These are phyloP conservation scores for Griposia aprilina DNA, from an alignment of 2,888 invertebrate genomes.

Conservation along the genomic window DNA sequence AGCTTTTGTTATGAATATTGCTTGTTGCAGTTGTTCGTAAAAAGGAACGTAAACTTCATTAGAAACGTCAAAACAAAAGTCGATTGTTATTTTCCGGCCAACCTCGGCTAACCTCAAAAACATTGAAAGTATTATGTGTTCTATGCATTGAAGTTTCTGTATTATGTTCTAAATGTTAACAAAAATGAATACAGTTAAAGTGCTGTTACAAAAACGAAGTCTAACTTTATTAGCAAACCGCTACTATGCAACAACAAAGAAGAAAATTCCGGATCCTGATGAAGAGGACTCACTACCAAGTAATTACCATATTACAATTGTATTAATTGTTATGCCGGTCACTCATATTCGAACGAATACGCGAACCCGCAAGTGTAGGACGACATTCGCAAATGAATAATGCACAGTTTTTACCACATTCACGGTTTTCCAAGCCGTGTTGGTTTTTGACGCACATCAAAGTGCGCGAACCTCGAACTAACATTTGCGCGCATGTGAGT, in stretches of 20 bases:
- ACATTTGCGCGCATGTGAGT: too few species aligned
- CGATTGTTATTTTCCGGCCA: conserved; percentile 37
- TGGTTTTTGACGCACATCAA: too few species aligned
- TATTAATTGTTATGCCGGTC: too few species aligned
- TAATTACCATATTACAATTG: conserved; percentile 56
- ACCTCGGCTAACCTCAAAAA: conserved; percentile 54
- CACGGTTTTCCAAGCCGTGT: too few species aligned
- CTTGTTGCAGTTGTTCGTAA: neutral
- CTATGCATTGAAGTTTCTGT: neutral
- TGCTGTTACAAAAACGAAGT: conserved; percentile 68
- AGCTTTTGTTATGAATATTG: too few species aligned
- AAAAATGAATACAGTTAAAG: conserved; percentile 78
- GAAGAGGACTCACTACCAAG: conserved; percentile 89
- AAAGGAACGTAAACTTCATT: conserved; percentile 28
- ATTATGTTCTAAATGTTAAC: conserved; percentile 38
- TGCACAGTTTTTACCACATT: too few species aligned
- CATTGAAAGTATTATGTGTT: too few species aligned
- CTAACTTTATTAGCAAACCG: conserved; percentile 69
- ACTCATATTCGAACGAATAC: too few species aligned
- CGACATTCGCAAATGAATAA: too few species aligned
- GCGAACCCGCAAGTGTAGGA: too few species aligned
- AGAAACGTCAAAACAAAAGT: conserved; percentile 29
- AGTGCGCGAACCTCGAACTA: too few species aligned
- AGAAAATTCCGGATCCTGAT: conserved; percentile 88
- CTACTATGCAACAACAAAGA: conserved; percentile 83